Conservation (phyloP, 1,140 invertebrate genomes). For the Pseudomyrmex gracilis region DNA sequence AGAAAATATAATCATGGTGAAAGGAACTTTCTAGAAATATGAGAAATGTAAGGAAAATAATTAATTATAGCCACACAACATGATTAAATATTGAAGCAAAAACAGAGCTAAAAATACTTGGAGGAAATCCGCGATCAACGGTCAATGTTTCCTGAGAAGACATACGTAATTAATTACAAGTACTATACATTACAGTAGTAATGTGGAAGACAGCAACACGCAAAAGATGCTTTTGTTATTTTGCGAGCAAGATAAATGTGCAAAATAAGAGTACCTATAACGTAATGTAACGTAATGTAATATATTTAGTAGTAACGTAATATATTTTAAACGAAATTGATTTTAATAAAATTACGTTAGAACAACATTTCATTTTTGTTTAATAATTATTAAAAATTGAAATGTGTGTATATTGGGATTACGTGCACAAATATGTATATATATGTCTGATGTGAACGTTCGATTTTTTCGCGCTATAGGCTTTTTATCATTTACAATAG, state of each 20-base stretch:
- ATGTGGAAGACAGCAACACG: slow-evolving; percentile 12
- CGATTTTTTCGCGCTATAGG: slow-evolving; percentile 49
- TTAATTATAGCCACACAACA: slow-evolving; percentile 18
- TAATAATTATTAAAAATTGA: slow-evolving; percentile 54
- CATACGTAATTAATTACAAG: slow-evolving; percentile 28
- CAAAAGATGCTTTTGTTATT: slow-evolving; percentile 7
- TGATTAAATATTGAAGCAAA: slow-evolving; percentile 13
- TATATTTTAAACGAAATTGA: slow-evolving; percentile 4
- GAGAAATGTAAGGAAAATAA: slow-evolving; percentile 20
- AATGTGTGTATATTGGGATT: not conserved
- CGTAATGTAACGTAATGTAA: too few species aligned
- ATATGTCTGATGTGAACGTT: slow-evolving; percentile 18
- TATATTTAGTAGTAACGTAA: slow-evolving; percentile 1
- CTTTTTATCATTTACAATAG: slow-evolving; percentile 46
- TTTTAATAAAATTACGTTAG: slow-evolving; percentile 28
- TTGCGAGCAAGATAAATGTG: not conserved
- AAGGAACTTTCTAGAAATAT: slow-evolving; percentile 52
- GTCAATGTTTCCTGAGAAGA: slow-evolving; percentile 8
- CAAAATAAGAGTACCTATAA: slow-evolving; percentile 1
- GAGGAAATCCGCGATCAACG: slow-evolving; percentile 20
- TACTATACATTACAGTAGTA: not conserved
- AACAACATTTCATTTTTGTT: slow-evolving; percentile 43
- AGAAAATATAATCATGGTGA: slow-evolving; percentile 36
- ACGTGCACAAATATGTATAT: not conserved
- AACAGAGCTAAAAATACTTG: slow-evolving; percentile 17